A percentile compares a stretch with the other conserved stretches of the same genome.
Evolutionary conservation across 2,113 vertebrate genomes (phyloP).

Genomic region (Onychostoma macrolepis): DNA sequence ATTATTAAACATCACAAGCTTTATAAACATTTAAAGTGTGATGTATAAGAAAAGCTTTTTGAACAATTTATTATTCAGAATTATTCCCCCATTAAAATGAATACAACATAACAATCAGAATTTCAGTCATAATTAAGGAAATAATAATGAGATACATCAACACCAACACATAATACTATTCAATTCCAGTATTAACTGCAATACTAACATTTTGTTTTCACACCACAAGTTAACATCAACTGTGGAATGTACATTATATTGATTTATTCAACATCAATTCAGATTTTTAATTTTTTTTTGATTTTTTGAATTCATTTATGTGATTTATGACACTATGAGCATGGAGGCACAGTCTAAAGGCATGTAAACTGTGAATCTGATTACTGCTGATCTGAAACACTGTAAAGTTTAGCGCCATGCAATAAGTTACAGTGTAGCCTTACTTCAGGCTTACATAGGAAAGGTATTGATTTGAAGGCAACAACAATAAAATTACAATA

Average conservation of each 20-base stretch:
- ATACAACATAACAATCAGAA: not conserved
- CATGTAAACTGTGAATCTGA: not conserved
- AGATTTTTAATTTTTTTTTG: not conserved
- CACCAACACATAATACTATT: constrained; percentile 6
- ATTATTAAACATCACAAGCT: not conserved
- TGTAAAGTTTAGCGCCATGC: not conserved
- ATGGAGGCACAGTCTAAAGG: not conserved
- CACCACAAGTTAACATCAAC: not conserved
- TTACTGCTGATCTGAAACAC: not conserved
- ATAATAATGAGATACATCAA: not conserved
- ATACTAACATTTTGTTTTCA: not conserved
- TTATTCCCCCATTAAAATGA: not conserved
- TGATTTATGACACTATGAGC: not conserved
- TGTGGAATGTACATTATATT: not conserved
- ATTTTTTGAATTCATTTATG: too few relatives aligned
- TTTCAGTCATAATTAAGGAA: not conserved
- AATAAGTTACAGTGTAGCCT: not conserved
- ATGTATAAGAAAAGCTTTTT: not conserved
- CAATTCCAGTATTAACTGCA: not conserved
- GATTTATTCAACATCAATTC: constrained; percentile 4
- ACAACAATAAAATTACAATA: not conserved
- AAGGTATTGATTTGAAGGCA: not conserved
- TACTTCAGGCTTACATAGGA: not conserved
- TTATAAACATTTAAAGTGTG: not conserved
- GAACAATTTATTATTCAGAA: not conserved